Percentiles rank a stretch among this genome's conserved stretches.
Evolutionary conservation across 2,113 vertebrate species (phyloP).

Genomic region (Phrynosoma platyrhinos): DNA sequence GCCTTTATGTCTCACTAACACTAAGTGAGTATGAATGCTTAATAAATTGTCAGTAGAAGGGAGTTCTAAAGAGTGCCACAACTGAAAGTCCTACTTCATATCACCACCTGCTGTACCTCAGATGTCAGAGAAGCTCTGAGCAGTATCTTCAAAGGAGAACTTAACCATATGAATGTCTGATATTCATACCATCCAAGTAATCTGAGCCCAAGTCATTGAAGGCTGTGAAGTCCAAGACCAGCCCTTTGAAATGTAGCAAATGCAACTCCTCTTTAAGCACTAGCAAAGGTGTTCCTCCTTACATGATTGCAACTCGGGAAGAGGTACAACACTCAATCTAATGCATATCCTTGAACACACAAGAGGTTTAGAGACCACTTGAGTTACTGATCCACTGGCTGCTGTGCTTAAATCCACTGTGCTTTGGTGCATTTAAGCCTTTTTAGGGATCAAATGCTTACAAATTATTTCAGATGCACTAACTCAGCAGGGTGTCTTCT

Average conservation of each 20-base stretch:
- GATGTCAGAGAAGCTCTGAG: not conserved
- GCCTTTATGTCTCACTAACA: not conserved
- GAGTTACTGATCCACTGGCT: slow-evolving; percentile 54
- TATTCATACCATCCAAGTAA: not conserved
- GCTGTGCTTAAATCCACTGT: slow-evolving; percentile 44
- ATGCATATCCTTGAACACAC: slow-evolving; percentile 47
- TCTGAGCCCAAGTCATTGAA: not conserved
- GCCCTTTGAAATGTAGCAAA: not conserved
- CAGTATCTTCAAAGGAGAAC: not conserved
- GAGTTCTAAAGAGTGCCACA: not conserved
- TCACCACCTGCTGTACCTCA: not conserved
- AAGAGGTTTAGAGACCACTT: slow-evolving; percentile 43
- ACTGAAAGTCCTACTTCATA: not conserved
- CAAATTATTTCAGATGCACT: slow-evolving; percentile 49
- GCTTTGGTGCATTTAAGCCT: slow-evolving; percentile 51
- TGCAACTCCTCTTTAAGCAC: not conserved
- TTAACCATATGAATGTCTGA: not conserved
- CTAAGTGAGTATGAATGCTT: not conserved
- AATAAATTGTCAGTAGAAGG: not conserved
- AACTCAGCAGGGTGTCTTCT: slow-evolving; percentile 12
- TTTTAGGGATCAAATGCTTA: slow-evolving; percentile 50
- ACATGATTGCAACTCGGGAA: slow-evolving; percentile 28
- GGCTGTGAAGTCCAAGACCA: not conserved
- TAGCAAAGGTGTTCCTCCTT: not conserved
- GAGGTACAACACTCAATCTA: slow-evolving; percentile 49